phyloP scores from a whole-genome alignment of 2,113 vertebrate genomes.

The Zapus hudsonius region DNA sequence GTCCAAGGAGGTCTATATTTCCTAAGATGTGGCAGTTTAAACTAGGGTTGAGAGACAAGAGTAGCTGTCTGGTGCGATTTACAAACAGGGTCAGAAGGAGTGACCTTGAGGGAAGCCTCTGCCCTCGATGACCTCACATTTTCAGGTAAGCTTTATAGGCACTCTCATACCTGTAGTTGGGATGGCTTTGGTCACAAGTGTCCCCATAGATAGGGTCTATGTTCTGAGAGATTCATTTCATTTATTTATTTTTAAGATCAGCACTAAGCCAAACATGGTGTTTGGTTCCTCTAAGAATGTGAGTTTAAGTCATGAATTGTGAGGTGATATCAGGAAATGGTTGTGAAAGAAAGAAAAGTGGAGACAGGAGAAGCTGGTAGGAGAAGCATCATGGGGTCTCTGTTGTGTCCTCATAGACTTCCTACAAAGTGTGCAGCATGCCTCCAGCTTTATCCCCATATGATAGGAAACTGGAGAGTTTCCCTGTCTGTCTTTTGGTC shows the following conservation, averaged over 20 bases:
- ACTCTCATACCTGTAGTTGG: not conserved
- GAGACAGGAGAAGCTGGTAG: not conserved
- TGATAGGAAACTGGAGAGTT: not conserved
- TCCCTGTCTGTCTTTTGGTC: too few relatives aligned
- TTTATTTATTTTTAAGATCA: not conserved
- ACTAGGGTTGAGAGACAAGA: not conserved
- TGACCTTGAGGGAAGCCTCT: not conserved
- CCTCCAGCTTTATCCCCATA: not conserved
- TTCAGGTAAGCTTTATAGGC: too few relatives aligned
- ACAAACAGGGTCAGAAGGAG: not conserved
- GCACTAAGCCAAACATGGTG: not conserved
- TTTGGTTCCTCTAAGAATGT: not conserved
- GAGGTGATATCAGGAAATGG: not conserved
- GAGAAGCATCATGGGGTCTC: rapidly evolving
- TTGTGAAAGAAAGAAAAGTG: too few relatives aligned
- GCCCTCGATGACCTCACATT: not conserved
- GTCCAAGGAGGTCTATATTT: not conserved
- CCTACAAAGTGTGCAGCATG: not conserved
- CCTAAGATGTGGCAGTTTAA: not conserved
- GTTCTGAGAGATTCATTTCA: not conserved
- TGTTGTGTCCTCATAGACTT: not conserved
- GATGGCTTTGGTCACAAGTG: not conserved
- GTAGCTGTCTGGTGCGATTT: not conserved
- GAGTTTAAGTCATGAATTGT: not conserved
- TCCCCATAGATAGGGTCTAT: not conserved